A percentile compares a stretch with the other conserved stretches of the same genome.
These are phyloP conservation scores for Sebastes taczanowskii DNA, from an alignment of 2,797 vertebrate genomes.

Conservation along the genomic window DNA sequence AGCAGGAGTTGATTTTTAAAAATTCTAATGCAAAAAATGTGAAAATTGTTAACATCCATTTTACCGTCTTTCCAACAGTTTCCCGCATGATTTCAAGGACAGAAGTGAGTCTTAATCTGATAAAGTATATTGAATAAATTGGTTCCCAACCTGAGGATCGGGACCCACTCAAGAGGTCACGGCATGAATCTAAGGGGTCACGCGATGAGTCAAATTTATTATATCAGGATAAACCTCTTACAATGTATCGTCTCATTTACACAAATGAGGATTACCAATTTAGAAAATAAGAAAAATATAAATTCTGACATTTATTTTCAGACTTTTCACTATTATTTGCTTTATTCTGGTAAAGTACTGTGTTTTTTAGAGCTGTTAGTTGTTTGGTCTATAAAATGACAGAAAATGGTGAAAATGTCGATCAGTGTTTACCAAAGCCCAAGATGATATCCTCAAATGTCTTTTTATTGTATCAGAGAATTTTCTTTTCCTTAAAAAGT, in stretches of 20 bases:
- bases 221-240: background rate
- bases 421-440: too few species aligned
- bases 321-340: background rate
- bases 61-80: constrained; percentile 82
- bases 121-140: background rate
- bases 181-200: background rate
- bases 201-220: background rate
- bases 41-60: background rate
- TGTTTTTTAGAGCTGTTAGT: too few species aligned
- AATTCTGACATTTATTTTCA: background rate
- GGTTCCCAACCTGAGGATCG: background rate
- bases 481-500: too few species aligned
- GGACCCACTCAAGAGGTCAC: background rate
- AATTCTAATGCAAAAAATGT: background rate
- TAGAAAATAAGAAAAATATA: background rate
- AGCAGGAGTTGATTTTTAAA: background rate
- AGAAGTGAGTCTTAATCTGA: constrained; percentile 83
- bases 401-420: too few species aligned
- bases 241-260: background rate
- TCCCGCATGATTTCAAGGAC: constrained; percentile 88
- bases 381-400: too few species aligned
- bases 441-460: rapidly evolving
- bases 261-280: background rate
- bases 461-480: too few species aligned
- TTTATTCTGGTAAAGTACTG: background rate